Base-by-base conservation (phyloP, 2,113 vertebrate species). In the Narcine bancroftii region DNA sequence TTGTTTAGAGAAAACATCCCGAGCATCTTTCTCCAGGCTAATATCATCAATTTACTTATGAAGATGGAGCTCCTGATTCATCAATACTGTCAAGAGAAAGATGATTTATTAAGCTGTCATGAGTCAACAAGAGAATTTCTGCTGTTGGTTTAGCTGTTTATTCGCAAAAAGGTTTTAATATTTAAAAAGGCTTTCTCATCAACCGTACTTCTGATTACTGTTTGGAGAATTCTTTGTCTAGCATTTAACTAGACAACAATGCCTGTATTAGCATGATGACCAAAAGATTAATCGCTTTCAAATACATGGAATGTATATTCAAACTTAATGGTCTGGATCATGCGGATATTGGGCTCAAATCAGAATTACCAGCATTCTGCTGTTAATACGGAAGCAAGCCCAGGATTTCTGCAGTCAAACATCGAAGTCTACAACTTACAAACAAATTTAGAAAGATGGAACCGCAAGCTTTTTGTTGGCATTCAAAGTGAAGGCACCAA, bases 81-180 rank as follows among this genome's bases (percentile, higher is more conserved):
- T 87, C 81, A 87, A 63, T 60, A 87, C 33, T 87, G 81, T 63
- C 89, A 71, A 63, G 89, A 33, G 39, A 71, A 45, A 91, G 39
- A 91, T 69, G 63, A 66, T 91, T 91, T 45, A 87, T 87, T 60
- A 69, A 91, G 89, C 63, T 91, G 65, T 29, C 89, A 69, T 91
- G 69, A 91, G 15, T 69, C 65, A 91, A 47, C 63, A 91, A 69
- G 65, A 47, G 89, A 91, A 91, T 69, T 69, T 71, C 63, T 91
- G 47, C 36, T 71, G 39, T 29, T 69, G 45, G 39, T 29, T 42
- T 91, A 69, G 87, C 63, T 91, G 69, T 65, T 91, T 65, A 39
- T 66, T 69, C 36, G 42, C 36, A 91, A 91, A 7, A 69, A 91
- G 42, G 56, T 87, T 87, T 87, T 60, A 91, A 91, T 71, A 91